Conservation (phyloP, 2,113 vertebrate genomes). For the Pongo pygmaeus region DNA sequence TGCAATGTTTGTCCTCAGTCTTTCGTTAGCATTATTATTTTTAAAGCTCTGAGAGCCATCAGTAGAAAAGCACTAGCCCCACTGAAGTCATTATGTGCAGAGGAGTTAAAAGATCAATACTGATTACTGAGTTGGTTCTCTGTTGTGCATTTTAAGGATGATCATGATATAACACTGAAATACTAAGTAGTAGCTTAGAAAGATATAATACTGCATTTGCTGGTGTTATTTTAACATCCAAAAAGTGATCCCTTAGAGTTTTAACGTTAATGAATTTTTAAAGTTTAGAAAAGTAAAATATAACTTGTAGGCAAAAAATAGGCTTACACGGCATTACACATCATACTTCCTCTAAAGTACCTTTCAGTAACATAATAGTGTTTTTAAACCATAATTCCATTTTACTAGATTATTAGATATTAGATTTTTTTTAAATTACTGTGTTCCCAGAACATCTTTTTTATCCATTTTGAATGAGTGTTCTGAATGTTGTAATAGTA, state of each 20-base stretch:
- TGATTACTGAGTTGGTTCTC: not conserved
- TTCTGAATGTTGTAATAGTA: not conserved
- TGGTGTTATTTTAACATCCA: constrained; percentile 31
- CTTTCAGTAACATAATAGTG: not conserved
- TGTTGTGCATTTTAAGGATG: not conserved
- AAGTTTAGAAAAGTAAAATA: not conserved
- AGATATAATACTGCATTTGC: not conserved
- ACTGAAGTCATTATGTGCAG: not conserved
- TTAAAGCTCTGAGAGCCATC: not conserved
- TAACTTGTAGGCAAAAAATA: not conserved
- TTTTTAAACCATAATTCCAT: not conserved
- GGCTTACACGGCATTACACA: not conserved
- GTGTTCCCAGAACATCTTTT: not conserved
- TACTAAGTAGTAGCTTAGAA: not conserved
- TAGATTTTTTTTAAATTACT: not conserved
- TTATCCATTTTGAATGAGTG: not conserved
- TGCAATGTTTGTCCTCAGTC: not conserved
- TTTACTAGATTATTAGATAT: not conserved
- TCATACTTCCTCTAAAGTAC: not conserved
- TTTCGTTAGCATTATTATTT: not conserved
- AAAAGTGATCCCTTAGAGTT: not conserved
- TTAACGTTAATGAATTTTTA: constrained; percentile 21
- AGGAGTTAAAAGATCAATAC: constrained; percentile 32
- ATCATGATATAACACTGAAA: not conserved
- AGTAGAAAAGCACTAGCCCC: not conserved